phyloP scores from a whole-genome alignment of 92 coral and sea anemone species.

The Diadumene lineata region DNA sequence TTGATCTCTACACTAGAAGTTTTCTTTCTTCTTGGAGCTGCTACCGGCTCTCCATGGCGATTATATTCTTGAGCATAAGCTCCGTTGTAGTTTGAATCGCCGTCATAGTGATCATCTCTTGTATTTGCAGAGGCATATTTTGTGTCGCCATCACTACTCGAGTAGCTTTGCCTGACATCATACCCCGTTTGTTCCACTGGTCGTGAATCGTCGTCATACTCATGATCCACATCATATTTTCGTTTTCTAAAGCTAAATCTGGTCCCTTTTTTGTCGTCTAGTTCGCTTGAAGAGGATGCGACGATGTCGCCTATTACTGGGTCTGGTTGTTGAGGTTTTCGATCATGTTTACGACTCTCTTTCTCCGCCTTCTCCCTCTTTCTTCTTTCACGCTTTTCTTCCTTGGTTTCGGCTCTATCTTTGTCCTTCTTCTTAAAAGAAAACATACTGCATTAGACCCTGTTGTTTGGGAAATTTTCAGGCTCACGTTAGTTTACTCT shows the following conservation, averaged over 20 bases:
- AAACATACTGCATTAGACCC: conserved; percentile 74
- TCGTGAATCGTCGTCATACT: conserved; percentile 41
- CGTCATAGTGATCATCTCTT: conserved; percentile 29
- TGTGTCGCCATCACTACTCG: conserved; percentile 53
- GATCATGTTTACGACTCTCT: conserved; percentile 70
- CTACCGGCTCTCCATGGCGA: conserved; percentile 51
- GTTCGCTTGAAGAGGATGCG: conserved; percentile 60
- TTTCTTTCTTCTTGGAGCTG: conserved; percentile 63
- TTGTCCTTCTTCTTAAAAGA: conserved; percentile 95
- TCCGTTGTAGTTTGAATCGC: conserved; percentile 19
- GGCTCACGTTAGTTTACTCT: conserved; percentile 50
- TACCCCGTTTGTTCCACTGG: conserved; percentile 55
- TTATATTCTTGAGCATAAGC: conserved; percentile 2
- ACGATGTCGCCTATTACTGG: conserved; percentile 74
- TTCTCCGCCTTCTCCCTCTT: conserved; percentile 79
- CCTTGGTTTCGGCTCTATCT: conserved; percentile 83
- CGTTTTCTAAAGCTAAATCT: conserved; percentile 86
- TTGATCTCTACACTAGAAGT: conserved; percentile 86
- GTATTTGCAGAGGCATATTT: conserved; percentile 23
- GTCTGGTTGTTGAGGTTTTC: conserved; percentile 38
- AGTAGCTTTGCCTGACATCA: conserved; percentile 48
- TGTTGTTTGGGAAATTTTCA: conserved; percentile 7
- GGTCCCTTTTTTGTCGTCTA: conserved; percentile 48
- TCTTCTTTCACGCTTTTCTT: conserved; percentile 87
- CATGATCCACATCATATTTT: conserved; percentile 82